Evolutionary conservation across 2,797 vertebrate genomes (phyloP).

Genomic region (Spatula clypeata): DNA sequence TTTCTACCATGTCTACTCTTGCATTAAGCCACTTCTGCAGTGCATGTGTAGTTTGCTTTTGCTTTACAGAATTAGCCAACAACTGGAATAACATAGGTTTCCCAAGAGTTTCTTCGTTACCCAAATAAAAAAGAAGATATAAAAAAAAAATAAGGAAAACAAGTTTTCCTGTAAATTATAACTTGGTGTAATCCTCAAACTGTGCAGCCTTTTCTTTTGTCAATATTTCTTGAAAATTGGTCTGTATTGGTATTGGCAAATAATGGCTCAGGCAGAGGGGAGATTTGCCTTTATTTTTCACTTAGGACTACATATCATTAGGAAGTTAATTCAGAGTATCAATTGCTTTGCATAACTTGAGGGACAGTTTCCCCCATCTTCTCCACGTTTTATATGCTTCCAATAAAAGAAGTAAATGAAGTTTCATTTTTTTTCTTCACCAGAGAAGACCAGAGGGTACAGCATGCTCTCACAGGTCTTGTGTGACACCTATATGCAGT

Average conservation of each 20-base stretch:
- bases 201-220: neutral
- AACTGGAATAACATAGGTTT: too few species aligned
- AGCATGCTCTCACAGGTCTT: neutral
- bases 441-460: neutral
- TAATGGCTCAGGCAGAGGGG: neutral
- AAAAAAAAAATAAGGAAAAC: neutral
- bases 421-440: fast-evolving
- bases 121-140: too few species aligned
- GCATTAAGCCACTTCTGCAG: too few species aligned
- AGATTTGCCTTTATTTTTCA: neutral
- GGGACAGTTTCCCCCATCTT: neutral
- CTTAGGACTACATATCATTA: neutral
- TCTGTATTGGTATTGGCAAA: neutral
- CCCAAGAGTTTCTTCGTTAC: too few species aligned
- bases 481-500: neutral
- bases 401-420: neutral
- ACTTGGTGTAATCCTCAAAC: neutral
- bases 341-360: fast-evolving
- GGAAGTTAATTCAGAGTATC: neutral
- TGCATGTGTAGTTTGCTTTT: too few species aligned
- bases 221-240: neutral
- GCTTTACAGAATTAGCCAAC: too few species aligned
- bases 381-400: neutral
- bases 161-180: neutral
- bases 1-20: neutral